These are phyloP conservation scores for Gymnodraco acuticeps DNA, from an alignment of 2,797 vertebrate genomes.

Conservation along the genomic window DNA sequence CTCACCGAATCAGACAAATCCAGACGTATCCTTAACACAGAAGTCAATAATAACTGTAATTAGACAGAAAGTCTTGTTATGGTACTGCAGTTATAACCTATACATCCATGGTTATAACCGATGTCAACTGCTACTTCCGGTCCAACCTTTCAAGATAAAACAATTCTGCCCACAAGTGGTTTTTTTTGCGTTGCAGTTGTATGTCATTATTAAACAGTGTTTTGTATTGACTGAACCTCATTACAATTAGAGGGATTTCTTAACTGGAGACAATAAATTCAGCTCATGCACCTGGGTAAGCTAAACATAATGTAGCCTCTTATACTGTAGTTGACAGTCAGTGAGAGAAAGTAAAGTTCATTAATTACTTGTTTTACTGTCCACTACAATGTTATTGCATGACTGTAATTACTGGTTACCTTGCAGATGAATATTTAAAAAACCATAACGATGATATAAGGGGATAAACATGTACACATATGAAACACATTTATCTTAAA, in stretches of 20 bases:
- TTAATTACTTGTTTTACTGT: not conserved
- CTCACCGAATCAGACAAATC: conserved; percentile 56
- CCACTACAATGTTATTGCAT: not conserved
- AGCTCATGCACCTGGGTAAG: not conserved
- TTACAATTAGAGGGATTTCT: not conserved
- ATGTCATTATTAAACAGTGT: not conserved
- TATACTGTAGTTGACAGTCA: too few species aligned
- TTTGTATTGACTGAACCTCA: not conserved
- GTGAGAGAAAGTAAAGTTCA: too few species aligned
- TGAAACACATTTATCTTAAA: too few species aligned
- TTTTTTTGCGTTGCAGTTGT: too few species aligned
- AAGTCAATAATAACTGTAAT: not conserved
- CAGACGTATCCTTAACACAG: not conserved
- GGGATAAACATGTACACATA: too few species aligned
- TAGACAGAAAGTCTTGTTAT: conserved; percentile 39
- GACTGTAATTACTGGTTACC: not conserved
- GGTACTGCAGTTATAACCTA: conserved; percentile 10
- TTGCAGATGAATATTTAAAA: too few species aligned
- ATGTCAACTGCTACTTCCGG: conserved; percentile 48
- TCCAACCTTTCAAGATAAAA: conserved; percentile 39
- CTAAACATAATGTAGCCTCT: not conserved
- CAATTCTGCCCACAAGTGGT: not conserved
- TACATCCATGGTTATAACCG: not conserved
- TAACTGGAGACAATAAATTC: not conserved
- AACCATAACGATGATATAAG: too few species aligned